Conservation (phyloP, 2,888 invertebrate species). For the Autographa pulchrina region DNA sequence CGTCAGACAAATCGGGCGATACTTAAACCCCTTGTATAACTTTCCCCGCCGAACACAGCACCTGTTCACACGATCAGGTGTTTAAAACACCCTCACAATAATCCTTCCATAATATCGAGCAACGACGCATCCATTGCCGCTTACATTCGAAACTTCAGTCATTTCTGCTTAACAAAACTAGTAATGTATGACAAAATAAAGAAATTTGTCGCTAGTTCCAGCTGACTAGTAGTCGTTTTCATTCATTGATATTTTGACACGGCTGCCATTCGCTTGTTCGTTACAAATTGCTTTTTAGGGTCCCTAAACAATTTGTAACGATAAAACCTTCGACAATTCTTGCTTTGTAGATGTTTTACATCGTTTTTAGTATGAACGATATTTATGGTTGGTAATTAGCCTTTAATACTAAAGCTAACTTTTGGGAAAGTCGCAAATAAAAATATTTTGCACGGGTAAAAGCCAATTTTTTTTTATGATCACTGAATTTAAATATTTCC, state of each 20-base stretch:
- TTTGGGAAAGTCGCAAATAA: no score
- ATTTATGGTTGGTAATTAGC: no score
- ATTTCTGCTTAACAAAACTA: not conserved
- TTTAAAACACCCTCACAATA: constrained; percentile 57
- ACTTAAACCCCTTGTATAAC: constrained; percentile 54
- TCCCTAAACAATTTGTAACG: constrained; percentile 33
- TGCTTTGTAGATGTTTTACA: constrained; percentile 21
- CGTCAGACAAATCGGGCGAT: constrained; percentile 59
- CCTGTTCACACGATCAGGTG: constrained; percentile 79
- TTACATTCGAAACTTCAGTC: constrained; percentile 3
- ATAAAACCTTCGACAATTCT: constrained; percentile 38
- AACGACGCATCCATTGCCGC: constrained; percentile 48
- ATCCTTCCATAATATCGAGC: constrained; percentile 7
- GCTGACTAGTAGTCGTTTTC: constrained; percentile 33
- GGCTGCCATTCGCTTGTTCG: constrained; percentile 60
- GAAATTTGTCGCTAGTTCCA: constrained; percentile 19
- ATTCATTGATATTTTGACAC: constrained; percentile 75
- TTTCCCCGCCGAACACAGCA: constrained; percentile 58
- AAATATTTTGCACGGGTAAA: no score
- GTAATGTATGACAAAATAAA: constrained; percentile 16
- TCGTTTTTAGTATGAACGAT: not conserved
- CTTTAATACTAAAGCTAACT: no score
- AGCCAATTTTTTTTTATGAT: no score
- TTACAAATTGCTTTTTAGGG: constrained; percentile 64
- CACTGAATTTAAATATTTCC: no score